phyloP scores from a whole-genome alignment of 1,140 invertebrate genomes.

The Euschistus heros region DNA sequence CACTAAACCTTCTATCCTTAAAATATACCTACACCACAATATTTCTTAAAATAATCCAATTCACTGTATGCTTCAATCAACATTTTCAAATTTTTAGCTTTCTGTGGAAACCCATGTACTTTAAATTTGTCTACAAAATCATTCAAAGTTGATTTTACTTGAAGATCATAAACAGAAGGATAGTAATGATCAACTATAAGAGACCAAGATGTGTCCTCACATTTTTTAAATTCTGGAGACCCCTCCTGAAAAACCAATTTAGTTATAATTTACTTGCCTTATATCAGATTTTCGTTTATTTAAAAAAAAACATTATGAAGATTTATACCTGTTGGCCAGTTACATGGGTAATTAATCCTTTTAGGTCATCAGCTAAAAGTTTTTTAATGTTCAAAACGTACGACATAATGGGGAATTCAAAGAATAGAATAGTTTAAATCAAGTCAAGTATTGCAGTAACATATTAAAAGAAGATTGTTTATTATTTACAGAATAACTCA shows the following conservation, averaged over 20 bases:
- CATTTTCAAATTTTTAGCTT: conserved; percentile 5
- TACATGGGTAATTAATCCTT: not conserved
- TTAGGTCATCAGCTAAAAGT: conserved; percentile 1
- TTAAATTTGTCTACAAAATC: conserved; percentile 11
- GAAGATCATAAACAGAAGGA: not conserved
- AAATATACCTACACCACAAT: not conserved
- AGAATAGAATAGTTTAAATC: conserved; percentile 17
- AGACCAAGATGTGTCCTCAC: conserved; percentile 4
- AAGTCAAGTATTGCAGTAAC: no score
- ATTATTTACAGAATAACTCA: no score
- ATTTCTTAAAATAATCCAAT: conserved; percentile 9
- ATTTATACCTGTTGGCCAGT: not conserved
- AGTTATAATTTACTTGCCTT: not conserved
- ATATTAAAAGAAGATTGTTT: no score
- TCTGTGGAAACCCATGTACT: conserved; percentile 10
- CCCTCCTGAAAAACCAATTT: not conserved
- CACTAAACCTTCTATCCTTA: not conserved
- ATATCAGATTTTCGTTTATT: not conserved
- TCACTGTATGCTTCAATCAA: conserved; percentile 3
- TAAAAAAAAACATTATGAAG: not conserved
- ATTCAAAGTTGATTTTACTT: not conserved
- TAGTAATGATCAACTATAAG: conserved; percentile 3
- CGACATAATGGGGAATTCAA: not conserved
- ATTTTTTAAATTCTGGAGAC: not conserved
- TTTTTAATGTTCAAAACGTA: not conserved